A percentile compares a stretch with the other conserved stretches of the same genome.
Evolutionary conservation across 2,797 vertebrate genomes (phyloP).

Genomic region (Sciaenops ocellatus): DNA sequence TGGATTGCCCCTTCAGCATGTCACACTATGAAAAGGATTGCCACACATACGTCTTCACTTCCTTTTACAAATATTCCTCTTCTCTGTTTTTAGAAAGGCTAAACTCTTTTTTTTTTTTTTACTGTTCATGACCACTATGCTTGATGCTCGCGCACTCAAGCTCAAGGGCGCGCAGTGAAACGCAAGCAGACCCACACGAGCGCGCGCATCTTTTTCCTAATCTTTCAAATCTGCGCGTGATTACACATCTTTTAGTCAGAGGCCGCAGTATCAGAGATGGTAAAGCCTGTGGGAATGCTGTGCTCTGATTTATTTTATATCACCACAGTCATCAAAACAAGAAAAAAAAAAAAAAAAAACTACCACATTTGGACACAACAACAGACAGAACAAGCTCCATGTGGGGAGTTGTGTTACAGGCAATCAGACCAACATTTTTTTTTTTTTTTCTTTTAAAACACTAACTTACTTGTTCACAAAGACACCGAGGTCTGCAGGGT

Average conservation of each 20-base stretch:
- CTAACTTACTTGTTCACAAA: constrained; percentile 83
- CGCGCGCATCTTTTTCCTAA: constrained; percentile 41
- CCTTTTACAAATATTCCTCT: neutral
- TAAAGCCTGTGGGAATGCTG: constrained; percentile 16
- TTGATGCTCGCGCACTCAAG: constrained; percentile 27
- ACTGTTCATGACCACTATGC: constrained; percentile 16
- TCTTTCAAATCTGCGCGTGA: constrained; percentile 57
- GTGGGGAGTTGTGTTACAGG: constrained; percentile 9
- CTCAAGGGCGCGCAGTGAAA: constrained; percentile 59
- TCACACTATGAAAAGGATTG: neutral
- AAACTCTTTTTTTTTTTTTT: neutral
- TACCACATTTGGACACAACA: constrained; percentile 19
- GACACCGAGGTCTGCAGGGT: constrained; percentile 62
- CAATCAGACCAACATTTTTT: neutral
- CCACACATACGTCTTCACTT: neutral
- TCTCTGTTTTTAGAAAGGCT: neutral
- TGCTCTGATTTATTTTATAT: constrained; percentile 14
- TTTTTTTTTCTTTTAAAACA: constrained; percentile 31
- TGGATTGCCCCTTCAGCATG: constrained; percentile 6
- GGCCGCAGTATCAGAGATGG: constrained; percentile 33
- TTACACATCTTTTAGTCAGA: constrained; percentile 53
- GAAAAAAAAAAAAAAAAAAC: neutral
- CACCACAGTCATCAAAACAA: constrained; percentile 9
- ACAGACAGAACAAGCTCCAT: neutral
- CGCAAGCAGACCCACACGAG: constrained; percentile 41